Percentiles rank a stretch among this genome's conserved stretches.
These are phyloP conservation scores for Macroramphosus scolopax DNA, from an alignment of 2,797 vertebrate species.

Conservation along the genomic window DNA sequence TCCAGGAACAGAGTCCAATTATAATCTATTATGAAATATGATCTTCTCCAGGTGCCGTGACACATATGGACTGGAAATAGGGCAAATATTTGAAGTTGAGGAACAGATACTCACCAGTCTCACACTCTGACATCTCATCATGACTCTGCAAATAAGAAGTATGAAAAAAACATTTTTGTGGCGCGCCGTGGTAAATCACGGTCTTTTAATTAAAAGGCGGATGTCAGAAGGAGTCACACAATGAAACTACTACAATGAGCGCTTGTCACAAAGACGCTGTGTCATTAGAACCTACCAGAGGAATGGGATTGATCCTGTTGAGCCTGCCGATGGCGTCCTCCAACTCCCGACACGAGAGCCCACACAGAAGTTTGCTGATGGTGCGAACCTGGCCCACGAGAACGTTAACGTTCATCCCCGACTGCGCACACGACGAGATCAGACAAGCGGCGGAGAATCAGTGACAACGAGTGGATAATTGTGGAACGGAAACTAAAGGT, in stretches of 20 bases:
- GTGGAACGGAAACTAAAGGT: too few relatives aligned
- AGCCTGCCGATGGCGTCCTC: conserved; percentile 68
- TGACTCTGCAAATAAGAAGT: conserved; percentile 64
- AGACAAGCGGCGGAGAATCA: neutral
- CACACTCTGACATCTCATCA: conserved; percentile 53
- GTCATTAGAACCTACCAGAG: conserved; percentile 53
- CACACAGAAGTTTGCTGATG: conserved; percentile 69
- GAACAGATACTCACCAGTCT: conserved; percentile 62
- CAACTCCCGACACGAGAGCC: conserved; percentile 60
- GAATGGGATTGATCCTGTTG: conserved; percentile 48
- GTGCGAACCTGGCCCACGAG: conserved; percentile 52
- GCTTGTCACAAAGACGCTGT: too few relatives aligned
- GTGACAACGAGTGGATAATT: too few relatives aligned
- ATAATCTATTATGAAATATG: too few relatives aligned
- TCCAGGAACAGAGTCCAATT: too few relatives aligned
- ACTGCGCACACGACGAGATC: conserved; percentile 42
- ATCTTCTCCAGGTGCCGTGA: too few relatives aligned
- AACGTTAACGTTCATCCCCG: conserved; percentile 26
- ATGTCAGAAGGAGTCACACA: neutral
- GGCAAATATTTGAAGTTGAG: too few relatives aligned
- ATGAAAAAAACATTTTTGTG: neutral
- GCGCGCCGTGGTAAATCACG: too few relatives aligned
- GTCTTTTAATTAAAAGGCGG: too few relatives aligned
- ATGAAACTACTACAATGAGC: too few relatives aligned
- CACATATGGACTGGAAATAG: too few relatives aligned